Conservation (phyloP, 2,888 invertebrate species). For the Plusia festucae region DNA sequence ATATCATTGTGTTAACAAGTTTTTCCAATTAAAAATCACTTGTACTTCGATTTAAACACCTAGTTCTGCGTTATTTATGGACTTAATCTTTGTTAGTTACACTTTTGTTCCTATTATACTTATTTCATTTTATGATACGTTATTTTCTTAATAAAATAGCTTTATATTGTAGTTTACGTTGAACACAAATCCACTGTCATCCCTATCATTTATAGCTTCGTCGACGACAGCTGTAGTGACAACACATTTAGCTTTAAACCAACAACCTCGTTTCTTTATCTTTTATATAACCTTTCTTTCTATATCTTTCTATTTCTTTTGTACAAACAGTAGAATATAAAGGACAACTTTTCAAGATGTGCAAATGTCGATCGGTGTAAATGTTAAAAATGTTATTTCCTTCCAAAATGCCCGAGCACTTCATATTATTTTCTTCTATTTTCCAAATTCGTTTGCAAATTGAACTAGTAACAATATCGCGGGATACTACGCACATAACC, state of each 20-base stretch:
- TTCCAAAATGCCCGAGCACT: constrained; percentile 5
- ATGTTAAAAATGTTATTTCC: background rate
- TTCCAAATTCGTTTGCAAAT: constrained; percentile 6
- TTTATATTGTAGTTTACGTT: constrained; percentile 31
- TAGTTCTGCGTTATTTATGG: constrained; percentile 12
- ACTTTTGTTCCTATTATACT: constrained; percentile 32
- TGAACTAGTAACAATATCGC: constrained; percentile 16
- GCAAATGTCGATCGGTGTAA: too few relatives aligned
- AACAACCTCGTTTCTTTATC: constrained; percentile 3
- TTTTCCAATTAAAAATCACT: constrained; percentile 14
- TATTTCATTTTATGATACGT: constrained; percentile 30
- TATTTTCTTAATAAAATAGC: constrained; percentile 33
- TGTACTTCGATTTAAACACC: constrained; percentile 6
- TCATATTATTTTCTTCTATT: constrained; percentile 1
- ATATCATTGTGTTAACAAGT: constrained; percentile 11
- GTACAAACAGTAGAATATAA: background rate
- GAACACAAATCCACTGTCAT: constrained; percentile 40
- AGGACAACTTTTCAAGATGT: background rate
- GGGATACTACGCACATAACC: constrained; percentile 38
- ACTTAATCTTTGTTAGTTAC: constrained; percentile 16
- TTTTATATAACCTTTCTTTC: too few relatives aligned
- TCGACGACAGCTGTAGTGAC: constrained; percentile 17
- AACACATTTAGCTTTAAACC: constrained; percentile 24
- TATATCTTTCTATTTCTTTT: constrained; percentile 24
- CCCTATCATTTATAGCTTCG: constrained; percentile 47